Base-by-base conservation (phyloP, 2,113 vertebrate genomes). In the Tyrannus savana region DNA sequence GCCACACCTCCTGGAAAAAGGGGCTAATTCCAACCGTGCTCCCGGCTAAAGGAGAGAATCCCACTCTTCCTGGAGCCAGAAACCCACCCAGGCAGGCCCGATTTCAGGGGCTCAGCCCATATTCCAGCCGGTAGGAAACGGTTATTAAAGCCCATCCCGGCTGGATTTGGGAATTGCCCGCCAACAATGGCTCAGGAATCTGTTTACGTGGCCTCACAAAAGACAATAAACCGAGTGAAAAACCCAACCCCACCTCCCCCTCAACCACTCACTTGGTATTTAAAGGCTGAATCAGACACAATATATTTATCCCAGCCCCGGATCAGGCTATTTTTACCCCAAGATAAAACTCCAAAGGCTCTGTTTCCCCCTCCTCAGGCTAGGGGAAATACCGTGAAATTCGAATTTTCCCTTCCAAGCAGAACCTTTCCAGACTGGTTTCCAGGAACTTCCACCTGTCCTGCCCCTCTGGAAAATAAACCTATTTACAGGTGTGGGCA, bases 1-100 rank as follows among this genome's bases (percentile, higher is more conserved):
- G 71, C 87, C 90, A 86, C 91, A 79, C 81, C 79, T 86, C 88
- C 92, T 62, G 12, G 2, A 12, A 92, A 91, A 92, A 91, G 64
- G 83, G 60, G 47, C 59, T 84, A 12, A 27, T 63, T 93, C 78
- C 46, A 3, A 58, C 30, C 4, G 1, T 7, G 71, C 81, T 80
- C 4, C 0, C 69, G 42, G 44, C 49, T 49, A 27, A 47, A 63
- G 63, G 68, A 23, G 71, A 49, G 74, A 47, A n/a, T 27, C 25
- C 59, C 35, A 28, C 60, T 81, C 63, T 17, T 35, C 78, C 78
- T 22, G 62, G 62, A 27, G 60, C 7, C 78, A 83, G 6, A 60
- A 82, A 41, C 6, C 53, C 69, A 67, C 62, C 39, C 12, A 7
- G 0, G 8, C 52, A 21, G 21, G 10, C 8, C 19, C 39, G 25